Evolutionary conservation across 2,797 vertebrate species (phyloP), one percentile per base, ranked within the genome.

Genomic region (Tinamus major): DNA sequence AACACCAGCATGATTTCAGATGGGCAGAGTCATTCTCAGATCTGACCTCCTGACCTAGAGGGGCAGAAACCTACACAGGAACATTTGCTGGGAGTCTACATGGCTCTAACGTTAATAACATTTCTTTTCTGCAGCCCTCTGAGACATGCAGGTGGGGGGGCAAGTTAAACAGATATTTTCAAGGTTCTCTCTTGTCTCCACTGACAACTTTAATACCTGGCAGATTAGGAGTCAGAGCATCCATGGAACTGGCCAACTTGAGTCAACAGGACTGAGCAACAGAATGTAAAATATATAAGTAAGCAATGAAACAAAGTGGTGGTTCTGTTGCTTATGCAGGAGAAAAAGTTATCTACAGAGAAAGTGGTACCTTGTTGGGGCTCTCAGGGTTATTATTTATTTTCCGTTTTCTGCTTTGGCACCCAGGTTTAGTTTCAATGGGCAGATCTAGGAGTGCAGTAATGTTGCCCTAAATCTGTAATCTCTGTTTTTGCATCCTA

Each of bases 131-230:
- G 59, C 64, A 62, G 44, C 65, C 35, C 90, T 69, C 72, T 46
- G 68, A 95, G 41, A 42, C 58, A 26, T n/a, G 24, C 79, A 83
- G 83, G 64, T 41, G 21, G n/a, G 29, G 35, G 23, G 81, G 75
- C 91, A 94, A 93, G 56, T 67, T 67, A 87, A 85, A 87, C 71
- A 88, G 82, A 77, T 83, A n/a, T 23, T 93, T 85, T 79, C 56
- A 35, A 80, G 63, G 33, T 80, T 92, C 76, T 71, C 81, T 71
- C 71, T 75, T 75, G 63, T 78, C 64, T 87, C 86, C 79, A 82
- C 48, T 72, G 83, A 85, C 77, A 83, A 16, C 71, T 71, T 90
- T 33, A 92, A 93, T 91, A 78, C 67, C 92, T 93, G 76, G 42
- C 58, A 94, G 76, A 94, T 5, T 82, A 70, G 70, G 85, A 87